Evolutionary conservation across 2,113 vertebrate species (phyloP).

Genomic region (Cranoglanis bouderius): DNA sequence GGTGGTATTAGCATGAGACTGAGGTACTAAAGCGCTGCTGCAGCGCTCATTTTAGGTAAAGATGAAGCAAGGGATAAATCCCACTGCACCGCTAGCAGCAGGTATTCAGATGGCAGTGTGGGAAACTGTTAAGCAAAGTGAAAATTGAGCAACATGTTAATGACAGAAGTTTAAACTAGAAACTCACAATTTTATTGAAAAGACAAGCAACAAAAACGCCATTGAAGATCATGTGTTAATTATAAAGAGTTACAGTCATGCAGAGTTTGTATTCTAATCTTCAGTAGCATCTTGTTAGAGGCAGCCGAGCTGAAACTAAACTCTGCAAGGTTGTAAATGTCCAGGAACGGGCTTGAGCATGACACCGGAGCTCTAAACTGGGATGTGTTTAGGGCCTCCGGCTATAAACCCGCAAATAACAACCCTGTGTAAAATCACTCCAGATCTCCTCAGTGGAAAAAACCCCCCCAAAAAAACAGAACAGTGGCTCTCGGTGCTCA

Average conservation of each 20-base stretch:
- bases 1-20: background rate
- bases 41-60: background rate
- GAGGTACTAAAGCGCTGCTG: background rate
- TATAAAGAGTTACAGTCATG: background rate
- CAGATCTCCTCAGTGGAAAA: background rate
- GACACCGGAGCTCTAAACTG: constrained; percentile 19
- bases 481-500: background rate
- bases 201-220: background rate
- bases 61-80: background rate
- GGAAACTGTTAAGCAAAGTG: background rate
- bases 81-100: background rate
- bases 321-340: constrained; percentile 7
- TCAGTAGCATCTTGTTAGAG: background rate
- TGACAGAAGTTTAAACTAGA: background rate
- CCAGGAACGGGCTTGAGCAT: background rate
- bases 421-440: background rate
- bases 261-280: background rate
- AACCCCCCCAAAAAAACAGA: too few species aligned
- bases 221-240: background rate
- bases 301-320: background rate
- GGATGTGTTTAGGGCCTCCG: background rate
- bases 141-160: background rate
- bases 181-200: too few species aligned
- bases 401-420: constrained; percentile 6
- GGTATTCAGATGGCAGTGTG: too few species aligned